These are phyloP conservation scores for Oppia nitens DNA, from an alignment of 1,140 invertebrate genomes.

Conservation along the genomic window DNA sequence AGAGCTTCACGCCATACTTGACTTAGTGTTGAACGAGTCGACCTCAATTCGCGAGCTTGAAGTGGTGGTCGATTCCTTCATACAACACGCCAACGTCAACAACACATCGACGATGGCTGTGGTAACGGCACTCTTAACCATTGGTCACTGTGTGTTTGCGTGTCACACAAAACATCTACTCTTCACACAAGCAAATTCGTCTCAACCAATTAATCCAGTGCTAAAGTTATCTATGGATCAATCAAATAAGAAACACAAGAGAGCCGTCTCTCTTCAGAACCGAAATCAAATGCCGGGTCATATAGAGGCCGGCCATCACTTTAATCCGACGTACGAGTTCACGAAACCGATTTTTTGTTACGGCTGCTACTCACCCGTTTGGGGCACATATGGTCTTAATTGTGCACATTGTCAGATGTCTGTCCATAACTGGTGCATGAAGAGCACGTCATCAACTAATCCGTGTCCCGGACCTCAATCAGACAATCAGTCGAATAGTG, in stretches of 20 bases:
- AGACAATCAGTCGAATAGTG: not conserved
- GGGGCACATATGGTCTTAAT: not conserved
- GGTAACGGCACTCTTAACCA: constrained; percentile 6
- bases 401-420: constrained; percentile 10
- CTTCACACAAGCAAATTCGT: not conserved
- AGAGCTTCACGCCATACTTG: constrained; percentile 7
- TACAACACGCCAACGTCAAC: not conserved
- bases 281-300: not conserved
- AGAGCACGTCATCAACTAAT: not conserved
- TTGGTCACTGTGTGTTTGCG: constrained; percentile 7
- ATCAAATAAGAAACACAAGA: constrained; percentile 5
- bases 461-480: not conserved
- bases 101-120: constrained; percentile 3
- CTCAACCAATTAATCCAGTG: not conserved
- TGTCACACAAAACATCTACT: constrained; percentile 2
- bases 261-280: not conserved
- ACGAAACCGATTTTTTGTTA: not conserved
- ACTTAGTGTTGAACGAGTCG: not conserved
- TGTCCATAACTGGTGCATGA: constrained; percentile 5
- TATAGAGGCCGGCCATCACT: constrained; percentile 1
- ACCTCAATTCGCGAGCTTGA: not conserved
- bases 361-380: constrained; percentile 1
- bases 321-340: not conserved
- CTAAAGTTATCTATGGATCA: not conserved
- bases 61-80: not conserved